Conservation (phyloP, 2,888 invertebrate genomes). For the Tenthredo distinguenda region DNA sequence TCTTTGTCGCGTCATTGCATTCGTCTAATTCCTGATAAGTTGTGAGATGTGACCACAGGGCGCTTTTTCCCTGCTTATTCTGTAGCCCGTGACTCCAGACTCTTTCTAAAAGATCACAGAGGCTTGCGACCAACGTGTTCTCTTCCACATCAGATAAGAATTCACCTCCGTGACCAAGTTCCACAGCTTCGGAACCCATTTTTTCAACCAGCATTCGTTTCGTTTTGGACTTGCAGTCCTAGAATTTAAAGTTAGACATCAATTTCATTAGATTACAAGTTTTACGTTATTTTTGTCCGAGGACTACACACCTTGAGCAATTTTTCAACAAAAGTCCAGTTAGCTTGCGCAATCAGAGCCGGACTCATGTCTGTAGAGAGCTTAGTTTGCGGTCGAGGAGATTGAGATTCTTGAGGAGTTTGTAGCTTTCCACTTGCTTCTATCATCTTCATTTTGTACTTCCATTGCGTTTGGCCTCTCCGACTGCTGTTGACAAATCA, state of each 20-base stretch:
- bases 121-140: slow-evolving; percentile 97
- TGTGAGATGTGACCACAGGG: slow-evolving; percentile 96
- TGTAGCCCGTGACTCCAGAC: slow-evolving; percentile 99
- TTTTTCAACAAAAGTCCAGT: slow-evolving; percentile 99
- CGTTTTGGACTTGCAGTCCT: slow-evolving; percentile 96
- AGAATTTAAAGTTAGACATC: slow-evolving; percentile 44
- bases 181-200: slow-evolving; percentile 98
- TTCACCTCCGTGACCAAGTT: slow-evolving; percentile 93
- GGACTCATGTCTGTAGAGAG: slow-evolving; percentile 87
- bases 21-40: slow-evolving; percentile 94
- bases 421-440: slow-evolving; percentile 73
- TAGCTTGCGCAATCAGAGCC: slow-evolving; percentile 96
- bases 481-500: slow-evolving; percentile 67
- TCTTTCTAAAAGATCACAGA: slow-evolving; percentile 97
- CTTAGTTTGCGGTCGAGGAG: slow-evolving; percentile 78
- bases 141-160: slow-evolving; percentile 91
- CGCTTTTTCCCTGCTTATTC: slow-evolving; percentile 97
- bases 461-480: slow-evolving; percentile 76
- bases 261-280: slow-evolving; percentile 3
- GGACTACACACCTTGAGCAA: slow-evolving; percentile 88
- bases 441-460: slow-evolving; percentile 76
- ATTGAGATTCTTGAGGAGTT: slow-evolving; percentile 74
- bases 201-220: slow-evolving; percentile 99
- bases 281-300: not conserved
- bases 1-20: slow-evolving; percentile 80